These are phyloP conservation scores for Loriculus beryllinus DNA, from an alignment of 2,797 vertebrate species.

Conservation along the genomic window DNA sequence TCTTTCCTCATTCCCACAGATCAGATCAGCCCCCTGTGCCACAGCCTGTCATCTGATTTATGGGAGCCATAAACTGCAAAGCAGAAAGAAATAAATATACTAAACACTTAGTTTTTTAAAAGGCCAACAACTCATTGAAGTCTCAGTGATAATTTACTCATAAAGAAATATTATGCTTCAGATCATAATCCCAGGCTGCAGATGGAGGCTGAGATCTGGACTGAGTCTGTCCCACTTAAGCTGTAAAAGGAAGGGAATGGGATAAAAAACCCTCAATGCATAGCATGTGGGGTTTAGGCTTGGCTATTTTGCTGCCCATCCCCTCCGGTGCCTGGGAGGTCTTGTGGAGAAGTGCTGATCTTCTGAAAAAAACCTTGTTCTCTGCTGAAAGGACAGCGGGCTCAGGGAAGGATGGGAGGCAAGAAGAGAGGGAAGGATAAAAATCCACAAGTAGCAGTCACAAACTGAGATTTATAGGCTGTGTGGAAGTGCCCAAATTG, in stretches of 20 bases:
- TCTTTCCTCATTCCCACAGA: neutral
- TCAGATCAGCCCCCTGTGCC: constrained; percentile 5
- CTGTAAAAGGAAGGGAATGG: neutral
- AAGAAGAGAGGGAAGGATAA: neutral
- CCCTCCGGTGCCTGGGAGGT: neutral
- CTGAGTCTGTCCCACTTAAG: neutral
- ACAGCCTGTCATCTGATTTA: constrained; percentile 43
- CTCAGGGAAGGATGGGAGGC: neutral
- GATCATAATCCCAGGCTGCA: constrained; percentile 19
- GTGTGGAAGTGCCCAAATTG: neutral
- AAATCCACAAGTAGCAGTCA: neutral
- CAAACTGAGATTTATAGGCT: neutral
- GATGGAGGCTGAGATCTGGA: constrained; percentile 14
- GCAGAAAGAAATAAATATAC: constrained; percentile 60
- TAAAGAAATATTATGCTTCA: constrained; percentile 56
- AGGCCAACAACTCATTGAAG: constrained; percentile 38
- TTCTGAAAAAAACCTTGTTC: neutral
- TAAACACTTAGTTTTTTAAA: constrained; percentile 51
- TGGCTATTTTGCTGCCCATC: neutral
- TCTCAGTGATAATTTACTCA: constrained; percentile 49
- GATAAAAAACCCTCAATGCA: neutral
- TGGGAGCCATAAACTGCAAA: constrained; percentile 44
- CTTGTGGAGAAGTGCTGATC: neutral
- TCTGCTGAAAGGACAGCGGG: neutral
- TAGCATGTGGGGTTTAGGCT: neutral